Base-by-base conservation (phyloP, 2,797 vertebrate species). In the Ispidina lecontei region DNA sequence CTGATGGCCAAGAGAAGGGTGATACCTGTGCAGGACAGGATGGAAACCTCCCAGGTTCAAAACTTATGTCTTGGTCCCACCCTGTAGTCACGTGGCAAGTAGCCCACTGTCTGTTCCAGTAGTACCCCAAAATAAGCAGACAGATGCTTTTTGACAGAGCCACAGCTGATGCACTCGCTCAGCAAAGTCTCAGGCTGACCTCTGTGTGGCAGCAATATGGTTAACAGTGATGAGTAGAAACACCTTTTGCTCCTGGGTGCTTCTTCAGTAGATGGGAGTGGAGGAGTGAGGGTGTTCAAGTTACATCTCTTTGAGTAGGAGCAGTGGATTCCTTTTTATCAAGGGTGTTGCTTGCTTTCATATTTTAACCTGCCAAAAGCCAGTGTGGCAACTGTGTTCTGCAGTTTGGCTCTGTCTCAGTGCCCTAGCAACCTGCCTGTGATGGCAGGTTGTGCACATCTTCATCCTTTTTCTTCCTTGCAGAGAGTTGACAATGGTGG, bases 41-140 rank as follows among this genome's bases (percentile, higher is more conserved):
- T 26, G 28, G 18, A 71, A 55, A 13, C 23, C 17, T 59, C 41
- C 26, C 4, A 17, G 17, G 25, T 28, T 60, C 46, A 84, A 43
- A 70, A 19, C 15, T 7, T 4, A 5, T 28, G 13, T 26, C 9
- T 23, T 21, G 31, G 21, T 28, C 3, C 1, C 2, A 2, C 14
- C 39, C 10, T 73, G 28, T 28, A 59, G 23, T 73, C 15, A 14
- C 8, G 21, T 52, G 19, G 19, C 35, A 49, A 52, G 25, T 31
- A 37, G 21, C 13, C 4, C 19, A 6, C 10, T 20, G 15, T n/a
- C 63, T 64, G 22, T 33, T 18, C 7, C 39, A 65, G 29, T 74
- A 78, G 22, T 31, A 41, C 14, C 35, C 26, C 55, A 2, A 29
- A 25, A 54, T 28, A 49, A 60, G 22, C 11, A 21, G 25, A 18